Conservation (phyloP, 1,140 invertebrate species). For the silkworm (Bombyx mori) region ASM3026992v2 NC_085128.1:16201501-16202000, state of each 20-base stretch:
- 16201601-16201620: too few relatives aligned
- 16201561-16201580: too few relatives aligned
- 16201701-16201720: too few relatives aligned
- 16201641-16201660: too few relatives aligned
- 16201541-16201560: too few relatives aligned
- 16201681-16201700: too few relatives aligned
- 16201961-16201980: constrained; percentile 66
- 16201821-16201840: constrained; percentile 18
- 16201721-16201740: too few relatives aligned
- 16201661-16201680: too few relatives aligned
- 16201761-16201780: neutral
- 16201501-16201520: neutral
- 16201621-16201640: too few relatives aligned
- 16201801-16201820: constrained; percentile 55
- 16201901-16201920: constrained; percentile 68
- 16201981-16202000: constrained; percentile 63
- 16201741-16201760: too few relatives aligned
- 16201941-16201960: constrained; percentile 58
- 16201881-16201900: constrained; percentile 51
- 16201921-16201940: constrained; percentile 64
- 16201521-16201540: neutral
- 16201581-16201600: too few relatives aligned
- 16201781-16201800: constrained; percentile 43
- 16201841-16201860: constrained; percentile 43
- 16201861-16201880: constrained; percentile 42